These are phyloP conservation scores for Catagonus wagneri DNA, from an alignment of 2,113 vertebrate genomes.

Conservation along the genomic window DNA sequence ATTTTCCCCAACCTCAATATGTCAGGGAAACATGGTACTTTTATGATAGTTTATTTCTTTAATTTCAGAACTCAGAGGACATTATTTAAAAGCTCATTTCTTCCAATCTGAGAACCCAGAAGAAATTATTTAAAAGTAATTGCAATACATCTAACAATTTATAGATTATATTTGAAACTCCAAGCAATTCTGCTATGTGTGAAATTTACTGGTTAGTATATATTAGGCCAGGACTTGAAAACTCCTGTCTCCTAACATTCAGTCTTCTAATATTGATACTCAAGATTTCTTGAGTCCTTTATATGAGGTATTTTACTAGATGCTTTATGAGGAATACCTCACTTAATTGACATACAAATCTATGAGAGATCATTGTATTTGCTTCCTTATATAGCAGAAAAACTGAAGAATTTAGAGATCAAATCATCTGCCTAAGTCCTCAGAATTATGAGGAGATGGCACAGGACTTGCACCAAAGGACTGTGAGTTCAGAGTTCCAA, in stretches of 20 bases:
- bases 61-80: not conserved
- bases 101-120: not conserved
- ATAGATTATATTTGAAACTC: not conserved
- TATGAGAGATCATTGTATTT: not conserved
- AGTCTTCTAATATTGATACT: not conserved
- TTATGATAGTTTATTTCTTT: not conserved
- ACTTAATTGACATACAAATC: not conserved
- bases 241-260: not conserved
- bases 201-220: slow-evolving; percentile 7
- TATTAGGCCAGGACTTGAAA: not conserved
- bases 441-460: not conserved
- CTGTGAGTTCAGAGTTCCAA: not conserved
- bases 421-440: not conserved
- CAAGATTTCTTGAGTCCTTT: not conserved
- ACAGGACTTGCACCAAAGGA: not conserved
- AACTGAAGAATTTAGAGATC: not conserved
- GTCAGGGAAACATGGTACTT: not conserved
- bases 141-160: slow-evolving; percentile 4
- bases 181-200: not conserved
- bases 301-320: not conserved
- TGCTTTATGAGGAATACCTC: not conserved
- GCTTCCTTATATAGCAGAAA: not conserved
- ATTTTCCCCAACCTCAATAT: not conserved
- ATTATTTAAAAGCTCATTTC: slow-evolving; percentile 4
- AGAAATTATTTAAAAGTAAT: slow-evolving; percentile 2